phyloP scores from a whole-genome alignment of 2,888 invertebrate species.

The Ernsta delagoae region DNA sequence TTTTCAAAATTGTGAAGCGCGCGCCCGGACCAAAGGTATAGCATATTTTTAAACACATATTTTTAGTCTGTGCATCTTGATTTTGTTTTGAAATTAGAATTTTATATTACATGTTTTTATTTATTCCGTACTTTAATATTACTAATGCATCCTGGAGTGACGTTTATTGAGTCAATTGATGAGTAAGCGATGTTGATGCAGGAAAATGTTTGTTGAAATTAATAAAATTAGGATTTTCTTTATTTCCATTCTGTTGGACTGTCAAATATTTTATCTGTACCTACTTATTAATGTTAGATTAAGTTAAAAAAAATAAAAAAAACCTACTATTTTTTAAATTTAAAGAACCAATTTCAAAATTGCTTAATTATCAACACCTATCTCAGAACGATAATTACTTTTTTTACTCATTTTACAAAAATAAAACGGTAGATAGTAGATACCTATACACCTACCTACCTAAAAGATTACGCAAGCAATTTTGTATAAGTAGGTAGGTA shows the following conservation, averaged over 20 bases:
- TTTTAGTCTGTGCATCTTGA: slow-evolving; percentile 9
- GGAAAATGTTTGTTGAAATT: slow-evolving; percentile 22
- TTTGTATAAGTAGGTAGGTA: neutral
- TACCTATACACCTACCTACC: too few species aligned
- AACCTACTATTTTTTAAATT: too few species aligned
- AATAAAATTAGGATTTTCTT: neutral
- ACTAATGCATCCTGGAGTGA: slow-evolving; percentile 22
- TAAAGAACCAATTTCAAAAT: too few species aligned
- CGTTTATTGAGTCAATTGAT: slow-evolving; percentile 19
- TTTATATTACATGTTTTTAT: slow-evolving; percentile 9
- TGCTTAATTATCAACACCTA: too few species aligned
- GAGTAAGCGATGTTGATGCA: slow-evolving; percentile 13
- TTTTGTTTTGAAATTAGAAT: slow-evolving; percentile 8
- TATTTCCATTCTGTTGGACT: neutral
- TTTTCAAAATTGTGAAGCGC: slow-evolving; percentile 42
- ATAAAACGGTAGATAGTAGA: too few species aligned
- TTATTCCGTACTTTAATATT: neutral
- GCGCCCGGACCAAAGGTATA: slow-evolving; percentile 14
- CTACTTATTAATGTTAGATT: too few species aligned
- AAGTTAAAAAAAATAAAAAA: too few species aligned
- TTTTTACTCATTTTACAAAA: too few species aligned
- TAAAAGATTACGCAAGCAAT: neutral
- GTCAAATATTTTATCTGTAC: neutral
- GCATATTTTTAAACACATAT: neutral
- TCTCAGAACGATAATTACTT: too few species aligned